Base-by-base conservation (phyloP, 2,113 vertebrate genomes). In the Barnardius zonarius region DNA sequence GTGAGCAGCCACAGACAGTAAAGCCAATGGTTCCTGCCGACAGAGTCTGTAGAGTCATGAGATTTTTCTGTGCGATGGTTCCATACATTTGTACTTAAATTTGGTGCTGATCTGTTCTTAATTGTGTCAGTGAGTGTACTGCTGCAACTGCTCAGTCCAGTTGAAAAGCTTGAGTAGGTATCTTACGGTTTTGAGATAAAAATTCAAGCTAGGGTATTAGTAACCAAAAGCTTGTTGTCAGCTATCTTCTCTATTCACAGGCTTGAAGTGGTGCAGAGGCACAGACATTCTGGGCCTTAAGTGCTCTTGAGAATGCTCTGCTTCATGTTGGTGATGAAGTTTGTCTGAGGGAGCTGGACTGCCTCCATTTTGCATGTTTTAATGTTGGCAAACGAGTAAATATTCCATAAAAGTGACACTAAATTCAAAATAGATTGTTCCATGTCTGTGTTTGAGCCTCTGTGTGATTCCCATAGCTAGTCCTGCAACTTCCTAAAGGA, bases 51-150 rank as follows among this genome's bases (percentile, higher is more conserved):
- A 98, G 95, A 99, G 99, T 5, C 51, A 89, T 98, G 92, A 96
- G 99, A 95, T 94, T 94, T 94, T 97, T 97, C 99, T 99, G 99
- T 99, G 99, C 99, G 99, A 99, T 99, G 99, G 99, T 95, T 98
- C 99, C 99, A 98, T 97, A 99, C 99, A 99, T 4, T 23, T 10
- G 18, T 49, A 6, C 19, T 64, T 4, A 2, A 25, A 5, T 0
- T 4, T 0, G 1, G 22, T 33, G 63, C 90, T 75, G 54, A 25
- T 41, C 15, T 54, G 43, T 23, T 35, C 46, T 24, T 41, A n/a
- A 44, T 52, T 0, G 0, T 35, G 14, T 23, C 37, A 18, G 23
- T 2, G 2, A 28, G 44, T 7, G 49, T 46, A 3, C 44, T 52
- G 72, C 76, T 41, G 0, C 43, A 72, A 5, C 55, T 46, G 30